These are phyloP conservation scores for Gnathonemus echidnorhynchus DNA, from an alignment of 2,113 vertebrate species.

Conservation along the genomic window DNA sequence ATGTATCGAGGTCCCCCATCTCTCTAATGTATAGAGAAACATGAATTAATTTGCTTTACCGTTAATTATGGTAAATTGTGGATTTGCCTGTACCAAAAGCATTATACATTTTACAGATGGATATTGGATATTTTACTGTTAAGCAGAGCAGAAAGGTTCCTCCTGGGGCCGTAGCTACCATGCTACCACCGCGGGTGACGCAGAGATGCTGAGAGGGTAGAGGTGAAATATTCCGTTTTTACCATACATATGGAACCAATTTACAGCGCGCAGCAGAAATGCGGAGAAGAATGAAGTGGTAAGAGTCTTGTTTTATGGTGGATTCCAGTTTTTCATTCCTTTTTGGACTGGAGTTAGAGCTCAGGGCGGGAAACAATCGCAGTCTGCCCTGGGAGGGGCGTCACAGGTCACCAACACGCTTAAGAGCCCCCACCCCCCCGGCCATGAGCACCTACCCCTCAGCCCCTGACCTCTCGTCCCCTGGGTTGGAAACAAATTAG, in stretches of 20 bases:
- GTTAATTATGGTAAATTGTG: not conserved
- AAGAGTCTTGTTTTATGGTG: not conserved
- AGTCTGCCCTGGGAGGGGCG: constrained; percentile 30
- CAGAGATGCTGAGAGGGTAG: not conserved
- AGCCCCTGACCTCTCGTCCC: not conserved
- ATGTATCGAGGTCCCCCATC: not conserved
- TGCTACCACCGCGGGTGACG: not conserved
- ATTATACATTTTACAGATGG: not conserved
- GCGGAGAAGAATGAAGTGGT: not conserved
- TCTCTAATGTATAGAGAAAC: not conserved
- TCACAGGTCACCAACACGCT: constrained; percentile 24
- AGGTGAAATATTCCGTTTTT: not conserved
- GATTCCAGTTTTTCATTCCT: not conserved
- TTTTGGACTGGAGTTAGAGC: constrained; percentile 8
- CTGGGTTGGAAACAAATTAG: constrained; percentile 30
- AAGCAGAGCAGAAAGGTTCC: not conserved
- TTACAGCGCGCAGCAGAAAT: not conserved
- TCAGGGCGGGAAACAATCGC: constrained; percentile 30
- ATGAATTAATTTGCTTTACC: not conserved
- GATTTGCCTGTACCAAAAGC: not conserved
- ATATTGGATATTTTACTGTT: not conserved
- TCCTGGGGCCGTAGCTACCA: not conserved
- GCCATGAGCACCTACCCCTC: not conserved
- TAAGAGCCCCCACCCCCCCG: not conserved
- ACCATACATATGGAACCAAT: not conserved